Evolutionary conservation across 2,797 vertebrate species (phyloP).

Genomic region (Salmo trutta): DNA sequence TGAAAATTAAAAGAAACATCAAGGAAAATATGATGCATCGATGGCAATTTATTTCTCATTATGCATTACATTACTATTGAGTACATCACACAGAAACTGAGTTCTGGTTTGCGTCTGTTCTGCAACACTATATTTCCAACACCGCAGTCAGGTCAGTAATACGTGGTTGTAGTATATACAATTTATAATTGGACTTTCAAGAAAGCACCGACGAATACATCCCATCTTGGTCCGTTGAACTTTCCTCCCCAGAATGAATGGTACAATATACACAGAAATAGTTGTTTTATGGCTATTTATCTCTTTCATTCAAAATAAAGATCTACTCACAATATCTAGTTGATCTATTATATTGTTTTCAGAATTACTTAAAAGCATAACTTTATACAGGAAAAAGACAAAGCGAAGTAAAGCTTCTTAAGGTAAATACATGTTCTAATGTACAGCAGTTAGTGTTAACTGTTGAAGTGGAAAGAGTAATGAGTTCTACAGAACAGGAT

Average conservation of each 20-base stretch:
- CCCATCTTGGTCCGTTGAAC: neutral
- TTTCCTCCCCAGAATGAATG: neutral
- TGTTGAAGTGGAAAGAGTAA: constrained; percentile 6
- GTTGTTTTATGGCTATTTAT: constrained; percentile 9
- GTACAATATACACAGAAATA: constrained; percentile 27
- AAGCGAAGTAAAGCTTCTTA: constrained; percentile 8
- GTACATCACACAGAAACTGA: neutral
- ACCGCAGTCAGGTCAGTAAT: no score
- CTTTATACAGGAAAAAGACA: constrained; percentile 14
- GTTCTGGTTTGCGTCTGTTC: neutral
- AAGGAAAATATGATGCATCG: neutral
- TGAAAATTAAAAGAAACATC: neutral
- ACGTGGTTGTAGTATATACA: neutral
- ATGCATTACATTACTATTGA: constrained; percentile 5
- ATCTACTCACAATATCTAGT: constrained; percentile 16
- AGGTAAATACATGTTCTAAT: constrained; percentile 20
- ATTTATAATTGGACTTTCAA: neutral
- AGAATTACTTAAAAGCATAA: constrained; percentile 8
- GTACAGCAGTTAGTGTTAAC: constrained; percentile 19
- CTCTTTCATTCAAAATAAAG: constrained; percentile 9
- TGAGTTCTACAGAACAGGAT: neutral
- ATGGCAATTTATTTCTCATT: constrained; percentile 7
- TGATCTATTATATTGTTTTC: constrained; percentile 3
- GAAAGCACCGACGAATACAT: constrained; percentile 5
- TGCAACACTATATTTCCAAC: neutral